These are phyloP conservation scores for Propsilocerus akamusi DNA, from an alignment of 1,140 invertebrate species.

Conservation along the genomic window DNA sequence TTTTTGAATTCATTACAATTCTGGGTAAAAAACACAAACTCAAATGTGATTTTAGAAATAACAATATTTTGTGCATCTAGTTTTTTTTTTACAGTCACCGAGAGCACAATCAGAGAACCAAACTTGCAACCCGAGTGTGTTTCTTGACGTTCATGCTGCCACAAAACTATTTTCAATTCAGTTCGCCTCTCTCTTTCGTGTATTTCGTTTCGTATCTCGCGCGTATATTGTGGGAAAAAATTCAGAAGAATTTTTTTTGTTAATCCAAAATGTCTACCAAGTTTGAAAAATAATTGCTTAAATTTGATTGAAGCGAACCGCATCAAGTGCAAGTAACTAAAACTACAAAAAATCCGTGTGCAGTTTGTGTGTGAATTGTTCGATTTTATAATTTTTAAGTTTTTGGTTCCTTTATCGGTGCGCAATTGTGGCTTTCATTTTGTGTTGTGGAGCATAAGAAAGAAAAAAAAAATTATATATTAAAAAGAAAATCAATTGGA, in stretches of 20 bases:
- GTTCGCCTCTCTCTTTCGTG: slow-evolving; percentile 1
- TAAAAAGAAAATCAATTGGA: neutral
- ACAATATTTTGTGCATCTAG: too few species aligned
- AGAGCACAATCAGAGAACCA: too few species aligned
- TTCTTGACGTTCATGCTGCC: slow-evolving; percentile 1
- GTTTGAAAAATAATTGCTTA: neutral
- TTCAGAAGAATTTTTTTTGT: neutral
- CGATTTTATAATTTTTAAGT: neutral
- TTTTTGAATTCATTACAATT: too few species aligned
- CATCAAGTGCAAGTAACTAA: neutral
- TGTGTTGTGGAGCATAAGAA: neutral
- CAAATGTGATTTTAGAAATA: too few species aligned
- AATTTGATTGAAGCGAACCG: neutral
- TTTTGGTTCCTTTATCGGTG: neutral
- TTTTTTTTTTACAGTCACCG: too few species aligned
- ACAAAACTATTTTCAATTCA: slow-evolving; percentile 1
- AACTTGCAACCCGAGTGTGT: too few species aligned
- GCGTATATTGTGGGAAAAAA: neutral
- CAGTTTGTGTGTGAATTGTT: neutral
- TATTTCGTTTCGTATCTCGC: slow-evolving; percentile 1
- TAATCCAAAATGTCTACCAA: slow-evolving; percentile 3
- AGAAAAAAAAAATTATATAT: neutral
- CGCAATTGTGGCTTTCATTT: neutral
- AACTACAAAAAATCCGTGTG: neutral
- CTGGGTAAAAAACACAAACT: too few species aligned